Percentiles rank a stretch among this genome's conserved stretches.
Conservation (phyloP, 1,140 invertebrate genomes). For the Semibalanus balanoides region DNA sequence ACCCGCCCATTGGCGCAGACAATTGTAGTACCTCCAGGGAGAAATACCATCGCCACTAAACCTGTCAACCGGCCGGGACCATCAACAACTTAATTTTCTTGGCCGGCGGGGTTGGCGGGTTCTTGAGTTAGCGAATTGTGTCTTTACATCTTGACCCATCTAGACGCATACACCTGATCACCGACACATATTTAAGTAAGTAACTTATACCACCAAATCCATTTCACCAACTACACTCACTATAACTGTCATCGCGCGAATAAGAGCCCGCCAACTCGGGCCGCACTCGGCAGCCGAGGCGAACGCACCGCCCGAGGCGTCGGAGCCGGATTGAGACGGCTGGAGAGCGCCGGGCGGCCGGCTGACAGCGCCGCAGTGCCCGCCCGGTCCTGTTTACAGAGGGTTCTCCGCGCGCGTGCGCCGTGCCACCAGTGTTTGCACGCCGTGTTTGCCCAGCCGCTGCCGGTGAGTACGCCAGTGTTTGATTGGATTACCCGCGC, state of each 20-base stretch:
- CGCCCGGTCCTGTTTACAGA: neutral
- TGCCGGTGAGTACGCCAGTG: neutral
- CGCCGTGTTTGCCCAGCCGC: neutral
- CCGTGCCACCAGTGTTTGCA: neutral
- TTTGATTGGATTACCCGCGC: neutral
- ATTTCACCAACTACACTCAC: no score
- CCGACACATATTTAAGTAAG: no score
- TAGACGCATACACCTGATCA: no score
- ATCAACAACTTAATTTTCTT: constrained; percentile 3
- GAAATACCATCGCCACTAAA: neutral
- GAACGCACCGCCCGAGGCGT: neutral
- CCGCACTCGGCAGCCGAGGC: neutral
- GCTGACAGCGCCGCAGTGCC: neutral
- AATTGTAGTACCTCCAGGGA: neutral
- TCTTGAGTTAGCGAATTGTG: neutral
- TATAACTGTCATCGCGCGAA: neutral
- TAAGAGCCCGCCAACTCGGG: neutral
- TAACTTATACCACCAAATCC: no score
- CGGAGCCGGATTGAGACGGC: neutral
- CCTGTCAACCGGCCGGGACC: neutral
- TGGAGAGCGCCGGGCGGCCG: neutral
- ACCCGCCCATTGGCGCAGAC: neutral
- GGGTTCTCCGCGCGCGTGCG: neutral
- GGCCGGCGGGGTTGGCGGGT: neutral
- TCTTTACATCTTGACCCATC: no score